Conservation (phyloP, 2,888 invertebrate genomes). For the Dynastes maya region DNA sequence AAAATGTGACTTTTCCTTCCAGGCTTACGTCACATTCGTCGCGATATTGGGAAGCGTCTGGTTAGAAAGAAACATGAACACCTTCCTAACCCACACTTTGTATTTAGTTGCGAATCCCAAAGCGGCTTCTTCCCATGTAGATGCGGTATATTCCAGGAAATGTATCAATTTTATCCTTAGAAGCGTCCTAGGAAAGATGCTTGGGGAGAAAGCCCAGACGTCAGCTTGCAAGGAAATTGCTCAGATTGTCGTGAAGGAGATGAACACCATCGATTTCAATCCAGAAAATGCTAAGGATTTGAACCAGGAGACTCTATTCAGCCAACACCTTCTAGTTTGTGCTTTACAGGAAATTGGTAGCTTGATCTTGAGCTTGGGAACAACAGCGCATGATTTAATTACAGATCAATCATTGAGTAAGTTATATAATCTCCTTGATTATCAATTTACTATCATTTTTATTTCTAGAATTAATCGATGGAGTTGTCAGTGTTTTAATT, state of each 20-base stretch:
- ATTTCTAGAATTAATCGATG: conserved; percentile 79
- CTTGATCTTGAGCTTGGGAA: conserved; percentile 92
- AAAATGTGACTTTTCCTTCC: neutral
- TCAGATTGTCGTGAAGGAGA: conserved; percentile 92
- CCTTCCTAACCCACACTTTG: conserved; percentile 90
- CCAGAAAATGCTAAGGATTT: conserved; percentile 94
- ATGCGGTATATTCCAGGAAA: conserved; percentile 97
- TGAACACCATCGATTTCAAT: conserved; percentile 95
- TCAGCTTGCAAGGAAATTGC: conserved; percentile 96
- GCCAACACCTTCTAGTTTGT: conserved; percentile 93
- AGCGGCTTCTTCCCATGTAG: conserved; percentile 96
- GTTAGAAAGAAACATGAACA: conserved; percentile 93
- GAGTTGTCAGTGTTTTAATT: conserved; percentile 87
- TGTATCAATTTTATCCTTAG: conserved; percentile 97
- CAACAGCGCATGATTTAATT: conserved; percentile 92
- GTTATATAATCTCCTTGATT: neutral
- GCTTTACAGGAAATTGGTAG: conserved; percentile 95
- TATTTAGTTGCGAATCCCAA: conserved; percentile 96
- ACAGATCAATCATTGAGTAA: conserved; percentile 88
- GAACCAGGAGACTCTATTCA: conserved; percentile 91
- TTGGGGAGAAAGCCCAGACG: conserved; percentile 97
- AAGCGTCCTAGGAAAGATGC: conserved; percentile 92
- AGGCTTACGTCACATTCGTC: conserved; percentile 97
- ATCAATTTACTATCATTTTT: conserved; percentile 11
- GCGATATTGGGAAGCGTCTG: conserved; percentile 95